Evolutionary conservation across 2,888 invertebrate genomes (phyloP).

Genomic region (Griposia aprilina): DNA sequence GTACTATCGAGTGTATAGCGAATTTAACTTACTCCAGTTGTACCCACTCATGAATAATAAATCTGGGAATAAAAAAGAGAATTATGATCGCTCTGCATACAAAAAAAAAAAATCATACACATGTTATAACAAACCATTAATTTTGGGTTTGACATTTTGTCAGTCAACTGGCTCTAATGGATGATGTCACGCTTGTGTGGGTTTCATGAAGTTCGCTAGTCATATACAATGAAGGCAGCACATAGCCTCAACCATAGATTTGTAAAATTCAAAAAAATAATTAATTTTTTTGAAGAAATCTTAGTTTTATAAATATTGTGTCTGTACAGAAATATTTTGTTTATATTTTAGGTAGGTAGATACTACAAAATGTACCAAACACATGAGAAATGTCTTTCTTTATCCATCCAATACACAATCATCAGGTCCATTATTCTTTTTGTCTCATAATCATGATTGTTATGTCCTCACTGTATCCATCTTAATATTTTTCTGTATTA

Average conservation of each 20-base stretch:
- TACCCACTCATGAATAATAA: too few relatives aligned
- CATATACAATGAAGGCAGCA: neutral
- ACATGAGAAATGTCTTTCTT: neutral
- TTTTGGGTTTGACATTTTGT: neutral
- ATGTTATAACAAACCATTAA: too few relatives aligned
- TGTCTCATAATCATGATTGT: neutral
- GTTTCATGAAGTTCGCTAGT: neutral
- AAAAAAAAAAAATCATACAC: too few relatives aligned
- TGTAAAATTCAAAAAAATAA: neutral
- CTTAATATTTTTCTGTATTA: neutral
- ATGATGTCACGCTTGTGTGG: neutral
- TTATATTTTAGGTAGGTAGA: neutral
- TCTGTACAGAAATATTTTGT: neutral
- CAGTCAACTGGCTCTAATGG: neutral
- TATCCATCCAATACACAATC: neutral
- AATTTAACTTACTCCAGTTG: too few relatives aligned
- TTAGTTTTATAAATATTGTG: neutral
- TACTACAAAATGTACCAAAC: neutral
- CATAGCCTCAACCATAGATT: neutral
- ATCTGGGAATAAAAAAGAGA: too few relatives aligned
- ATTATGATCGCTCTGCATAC: neutral
- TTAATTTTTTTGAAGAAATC: neutral
- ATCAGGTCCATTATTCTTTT: too few relatives aligned
- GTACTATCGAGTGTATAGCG: neutral
- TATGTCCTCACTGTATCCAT: neutral